Conservation (phyloP, 2,113 vertebrate genomes). For the Seriola dumerili region DNA sequence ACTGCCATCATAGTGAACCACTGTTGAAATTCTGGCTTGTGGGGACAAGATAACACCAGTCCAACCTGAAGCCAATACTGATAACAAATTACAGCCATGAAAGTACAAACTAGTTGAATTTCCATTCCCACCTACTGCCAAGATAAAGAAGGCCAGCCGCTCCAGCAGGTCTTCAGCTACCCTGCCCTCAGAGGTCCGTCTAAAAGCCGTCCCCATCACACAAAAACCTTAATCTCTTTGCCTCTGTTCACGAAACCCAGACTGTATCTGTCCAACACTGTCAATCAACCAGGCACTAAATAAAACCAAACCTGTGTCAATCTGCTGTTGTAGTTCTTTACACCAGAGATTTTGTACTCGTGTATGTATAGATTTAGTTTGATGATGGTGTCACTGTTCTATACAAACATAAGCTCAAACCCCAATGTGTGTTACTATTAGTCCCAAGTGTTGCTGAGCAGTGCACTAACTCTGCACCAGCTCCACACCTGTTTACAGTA, state of each 20-base stretch:
- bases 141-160: not conserved
- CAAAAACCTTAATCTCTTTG: conserved; percentile 29
- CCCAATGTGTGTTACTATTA: not conserved
- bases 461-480: not conserved
- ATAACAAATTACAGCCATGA: not conserved
- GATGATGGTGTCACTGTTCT: not conserved
- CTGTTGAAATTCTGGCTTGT: not conserved
- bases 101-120: not conserved
- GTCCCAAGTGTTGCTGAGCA: not conserved
- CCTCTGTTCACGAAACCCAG: conserved; percentile 36
- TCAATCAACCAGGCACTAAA: conserved; percentile 60
- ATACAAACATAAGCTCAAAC: not conserved
- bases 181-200: not conserved
- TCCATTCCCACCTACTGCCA: conserved; percentile 9
- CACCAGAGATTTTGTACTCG: not conserved
- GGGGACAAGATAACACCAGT: not conserved
- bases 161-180: not conserved
- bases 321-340: not conserved
- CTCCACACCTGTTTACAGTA: not conserved
- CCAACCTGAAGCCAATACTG: not conserved
- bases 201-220: conserved; percentile 1
- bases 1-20: conserved; percentile 8
- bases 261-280: conserved; percentile 51
- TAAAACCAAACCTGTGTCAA: conserved; percentile 67
- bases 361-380: not conserved